Evolutionary conservation across 2,797 vertebrate species (phyloP), one percentile per base, ranked within the genome.

Genomic region (Cyprinodon diabolis): DNA sequence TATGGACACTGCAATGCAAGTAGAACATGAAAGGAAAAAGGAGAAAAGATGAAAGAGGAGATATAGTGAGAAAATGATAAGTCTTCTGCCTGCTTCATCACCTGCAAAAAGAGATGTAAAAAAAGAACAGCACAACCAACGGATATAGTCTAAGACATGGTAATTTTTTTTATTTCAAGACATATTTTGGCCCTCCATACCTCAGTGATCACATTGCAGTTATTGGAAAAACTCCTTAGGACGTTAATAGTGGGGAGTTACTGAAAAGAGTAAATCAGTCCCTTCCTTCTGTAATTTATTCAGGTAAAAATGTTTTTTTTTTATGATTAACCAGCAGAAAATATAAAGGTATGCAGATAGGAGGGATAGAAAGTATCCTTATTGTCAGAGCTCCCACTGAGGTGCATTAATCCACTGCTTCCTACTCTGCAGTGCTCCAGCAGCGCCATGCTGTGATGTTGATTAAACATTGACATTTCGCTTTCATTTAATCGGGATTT

Each of bases 401-500:
- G 60, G 21, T 40, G 9, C 60, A 62, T 37, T 40, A 40, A 62
- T 9, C 17, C 35, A 0, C 9, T 62, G 58, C 35, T 62, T 4
- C 4, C 10, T 19, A 11, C 51, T 52, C 51, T 7, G 60, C 40
- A 8, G 8, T 62, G 40, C 62, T 45, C 62, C 62, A 45, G 40
- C 11, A 12, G 40, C 6, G 11, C 62, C 62, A 21, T n/a, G 37
- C 47, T 49, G 43, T 48, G 65, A 66, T 66, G 52, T 11, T 54
- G 52, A 69, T 55, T 69, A 56, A 69, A 69, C 51, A 43, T 56
- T 43, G 68, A 69, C 21, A 55, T 69, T 69, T 56, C 8, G 6
- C 68, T 55, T 55, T 55, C 68, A 43, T 69, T 56, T 69, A 54
- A 55, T 43, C 13, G 21, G 52, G 43, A 55, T 69, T 43, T 55